Evolutionary conservation across 2,888 invertebrate genomes (phyloP), one percentile per base, ranked within the genome.

Genomic region (Temnothorax rugatulus): DNA sequence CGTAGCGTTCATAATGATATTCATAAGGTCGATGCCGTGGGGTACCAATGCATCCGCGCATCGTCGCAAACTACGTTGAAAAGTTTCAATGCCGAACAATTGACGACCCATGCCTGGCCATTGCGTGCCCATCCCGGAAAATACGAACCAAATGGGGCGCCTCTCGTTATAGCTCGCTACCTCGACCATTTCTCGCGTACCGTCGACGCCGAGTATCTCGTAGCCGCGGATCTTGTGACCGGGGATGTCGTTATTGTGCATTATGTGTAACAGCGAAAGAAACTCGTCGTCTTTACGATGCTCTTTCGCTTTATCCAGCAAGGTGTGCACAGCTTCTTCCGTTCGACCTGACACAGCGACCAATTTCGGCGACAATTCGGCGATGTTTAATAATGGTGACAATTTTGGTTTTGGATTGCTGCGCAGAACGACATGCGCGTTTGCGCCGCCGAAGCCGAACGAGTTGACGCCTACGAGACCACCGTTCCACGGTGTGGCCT

Each of bases 111-210:
- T 99, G 92, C 98, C 98, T 69, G 98, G 96, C 99, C 99, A 99
- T 95, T 99, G 99, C 61, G 98, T 97, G 18, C 99, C 99, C 99
- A 99, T 99, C 84, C 99, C 99, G 66, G 99, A 97, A 95, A 99
- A 99, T 87, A 99, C 96, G 95, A 97, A 99, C 98, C 99, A 99
- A 81, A 99, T 95, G 0, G 99, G 98, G 18, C 98, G 96, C 87
- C 96, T 96, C 61, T 97, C 97, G 2, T 69, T 34, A 0, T 34
- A 13, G 18, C 96, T 95, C 13, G 18, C 9, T 84, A 91, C 94
- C 69, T 96, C 95, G 1, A 93, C 81, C 1, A 96, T 95, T 92
- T 97, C 97, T 18, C 95, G 95, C 44, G 95, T 94, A 2, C 94
- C 92, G 8, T 94, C 87, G 25, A 96, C 95, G 86, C 96, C 96